These are phyloP conservation scores for Empidonax traillii DNA, from an alignment of 2,113 vertebrate species.

Conservation along the genomic window DNA sequence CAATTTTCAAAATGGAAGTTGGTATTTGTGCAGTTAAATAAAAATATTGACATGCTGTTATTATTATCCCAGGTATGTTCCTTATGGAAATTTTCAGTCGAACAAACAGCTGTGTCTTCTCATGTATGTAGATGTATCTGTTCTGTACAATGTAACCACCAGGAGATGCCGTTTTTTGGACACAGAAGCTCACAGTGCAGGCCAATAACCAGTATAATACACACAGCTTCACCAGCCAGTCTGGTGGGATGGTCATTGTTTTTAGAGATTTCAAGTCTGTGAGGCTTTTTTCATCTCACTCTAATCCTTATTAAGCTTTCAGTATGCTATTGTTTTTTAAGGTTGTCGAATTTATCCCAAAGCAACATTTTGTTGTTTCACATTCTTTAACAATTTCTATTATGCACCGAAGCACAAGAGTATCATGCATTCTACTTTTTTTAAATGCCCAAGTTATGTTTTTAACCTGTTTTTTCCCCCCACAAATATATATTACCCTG, in stretches of 20 bases:
- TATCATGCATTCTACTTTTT: not conserved
- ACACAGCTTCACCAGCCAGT: not conserved
- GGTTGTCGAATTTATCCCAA: not conserved
- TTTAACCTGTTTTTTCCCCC: not conserved
- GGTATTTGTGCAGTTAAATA: not conserved
- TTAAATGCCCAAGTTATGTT: not conserved
- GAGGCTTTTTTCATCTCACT: not conserved
- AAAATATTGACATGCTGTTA: not conserved
- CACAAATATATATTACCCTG: not conserved
- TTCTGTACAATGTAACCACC: not conserved
- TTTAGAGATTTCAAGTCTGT: not conserved
- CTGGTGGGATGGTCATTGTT: not conserved
- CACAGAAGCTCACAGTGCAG: rapidly evolving
- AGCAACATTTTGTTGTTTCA: not conserved
- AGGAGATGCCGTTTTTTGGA: not conserved
- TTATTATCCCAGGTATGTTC: rapidly evolving
- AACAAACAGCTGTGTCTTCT: not conserved
- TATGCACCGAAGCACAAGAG: not conserved
- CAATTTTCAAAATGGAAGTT: not conserved
- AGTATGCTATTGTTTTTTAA: not conserved
- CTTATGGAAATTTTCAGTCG: not conserved
- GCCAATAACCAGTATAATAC: not conserved
- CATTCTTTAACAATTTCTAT: not conserved
- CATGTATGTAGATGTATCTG: rapidly evolving
- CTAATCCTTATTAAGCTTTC: not conserved